phyloP scores from a whole-genome alignment of 2,888 invertebrate species.

The Camptogramma bilineatum region DNA sequence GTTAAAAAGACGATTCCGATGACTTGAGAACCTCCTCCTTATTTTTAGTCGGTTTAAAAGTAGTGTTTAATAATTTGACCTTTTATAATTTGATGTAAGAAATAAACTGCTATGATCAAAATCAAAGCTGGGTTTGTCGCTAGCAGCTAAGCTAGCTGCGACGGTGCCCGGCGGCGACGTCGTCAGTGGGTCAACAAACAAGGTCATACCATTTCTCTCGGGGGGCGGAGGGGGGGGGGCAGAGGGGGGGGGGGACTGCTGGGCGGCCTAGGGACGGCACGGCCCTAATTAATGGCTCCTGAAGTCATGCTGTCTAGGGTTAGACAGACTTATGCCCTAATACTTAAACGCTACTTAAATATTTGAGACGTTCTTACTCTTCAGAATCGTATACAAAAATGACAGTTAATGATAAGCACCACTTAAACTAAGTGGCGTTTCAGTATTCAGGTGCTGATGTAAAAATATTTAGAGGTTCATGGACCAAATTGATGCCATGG shows the following conservation, averaged over 20 bases:
- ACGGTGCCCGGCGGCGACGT: slow-evolving; percentile 77
- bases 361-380: too few species aligned
- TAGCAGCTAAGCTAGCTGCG: slow-evolving; percentile 37
- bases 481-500: background rate
- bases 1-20: too few species aligned
- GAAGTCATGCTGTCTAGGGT: slow-evolving; percentile 8
- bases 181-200: slow-evolving; percentile 83
- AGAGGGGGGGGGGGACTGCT: slow-evolving; percentile 41
- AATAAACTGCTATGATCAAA: background rate
- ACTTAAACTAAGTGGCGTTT: too few species aligned
- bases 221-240: slow-evolving; percentile 45
- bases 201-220: slow-evolving; percentile 82
- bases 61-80: too few species aligned
- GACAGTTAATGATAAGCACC: too few species aligned
- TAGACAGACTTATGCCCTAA: too few species aligned
- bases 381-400: too few species aligned
- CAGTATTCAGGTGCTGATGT: too few species aligned
- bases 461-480: background rate
- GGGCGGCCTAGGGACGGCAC: slow-evolving; percentile 14
- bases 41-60: too few species aligned
- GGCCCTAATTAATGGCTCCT: slow-evolving; percentile 13
- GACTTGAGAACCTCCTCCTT: too few species aligned
- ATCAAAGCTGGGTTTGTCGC: slow-evolving; percentile 6
- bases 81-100: too few species aligned
- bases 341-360: too few species aligned